phyloP scores from a whole-genome alignment of 2,113 vertebrate species.

The Ornithorhynchus anatinus region DNA sequence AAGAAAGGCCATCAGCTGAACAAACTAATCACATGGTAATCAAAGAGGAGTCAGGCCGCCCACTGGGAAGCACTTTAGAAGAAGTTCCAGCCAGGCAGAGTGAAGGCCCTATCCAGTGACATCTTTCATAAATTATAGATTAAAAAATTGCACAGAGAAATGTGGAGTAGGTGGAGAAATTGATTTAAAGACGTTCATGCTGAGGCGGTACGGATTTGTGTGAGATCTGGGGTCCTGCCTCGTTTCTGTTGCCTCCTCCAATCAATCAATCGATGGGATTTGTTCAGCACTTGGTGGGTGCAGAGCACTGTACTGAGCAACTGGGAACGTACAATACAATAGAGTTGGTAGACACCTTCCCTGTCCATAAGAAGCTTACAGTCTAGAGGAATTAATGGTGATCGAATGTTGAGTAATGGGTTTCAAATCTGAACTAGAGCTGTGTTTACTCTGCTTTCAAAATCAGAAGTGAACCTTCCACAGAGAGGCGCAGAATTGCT shows the following conservation, averaged over 20 bases:
- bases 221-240: neutral
- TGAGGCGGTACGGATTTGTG: neutral
- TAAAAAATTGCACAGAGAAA: conserved; percentile 35
- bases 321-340: no score
- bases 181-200: neutral
- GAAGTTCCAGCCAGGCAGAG: conserved; percentile 54
- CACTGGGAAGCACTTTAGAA: conserved; percentile 73
- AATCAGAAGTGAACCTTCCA: no score
- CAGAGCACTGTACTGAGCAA: no score
- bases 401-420: no score
- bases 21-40: conserved; percentile 83
- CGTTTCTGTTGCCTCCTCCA: neutral
- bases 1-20: conserved; percentile 80
- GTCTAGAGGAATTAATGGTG: no score
- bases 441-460: no score
- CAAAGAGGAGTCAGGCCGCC: conserved; percentile 73
- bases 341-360: no score
- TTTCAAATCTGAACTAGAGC: no score
- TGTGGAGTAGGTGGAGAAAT: neutral
- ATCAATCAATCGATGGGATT: no score
- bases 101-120: conserved; percentile 14
- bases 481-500: no score
- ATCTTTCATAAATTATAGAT: conserved; percentile 59
- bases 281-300: no score
- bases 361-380: no score